phyloP scores from a whole-genome alignment of 2,113 vertebrate genomes.

The Poecilia latipinna region DNA sequence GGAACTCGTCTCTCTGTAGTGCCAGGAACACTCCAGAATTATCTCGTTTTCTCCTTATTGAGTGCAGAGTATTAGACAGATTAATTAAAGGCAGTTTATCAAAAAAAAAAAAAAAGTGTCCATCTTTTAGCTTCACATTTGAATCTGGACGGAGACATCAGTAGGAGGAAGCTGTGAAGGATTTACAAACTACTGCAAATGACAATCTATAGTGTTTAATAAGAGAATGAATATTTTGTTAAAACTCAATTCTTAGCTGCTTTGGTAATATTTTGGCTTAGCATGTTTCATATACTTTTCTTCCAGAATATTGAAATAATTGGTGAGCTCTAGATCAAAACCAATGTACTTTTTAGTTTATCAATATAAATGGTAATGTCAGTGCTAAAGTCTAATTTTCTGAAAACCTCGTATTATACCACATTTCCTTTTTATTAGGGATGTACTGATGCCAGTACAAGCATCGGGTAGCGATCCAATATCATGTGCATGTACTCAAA shows the following conservation, averaged over 20 bases:
- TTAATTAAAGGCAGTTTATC: slow-evolving; percentile 25
- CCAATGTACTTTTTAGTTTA: background rate
- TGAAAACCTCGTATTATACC: background rate
- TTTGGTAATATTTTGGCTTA: background rate
- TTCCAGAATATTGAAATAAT: background rate
- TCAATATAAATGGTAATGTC: background rate
- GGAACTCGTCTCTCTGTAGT: slow-evolving; percentile 38
- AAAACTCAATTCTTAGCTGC: background rate
- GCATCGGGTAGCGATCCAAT: too few relatives aligned
- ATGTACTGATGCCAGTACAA: too few relatives aligned
- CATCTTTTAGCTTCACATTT: background rate
- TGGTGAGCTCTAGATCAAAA: too few relatives aligned
- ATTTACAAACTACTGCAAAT: background rate
- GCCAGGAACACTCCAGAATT: slow-evolving; percentile 22
- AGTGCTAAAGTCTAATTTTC: background rate
- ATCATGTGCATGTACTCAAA: too few relatives aligned
- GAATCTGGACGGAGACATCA: too few relatives aligned
- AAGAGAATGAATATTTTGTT: background rate
- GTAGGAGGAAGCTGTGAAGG: background rate
- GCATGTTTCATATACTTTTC: background rate
- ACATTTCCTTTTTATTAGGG: too few relatives aligned
- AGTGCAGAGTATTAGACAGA: slow-evolving; percentile 6
- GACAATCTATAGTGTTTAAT: background rate
- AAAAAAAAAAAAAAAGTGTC: background rate
- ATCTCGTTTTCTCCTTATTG: slow-evolving; percentile 21